Base-by-base conservation (phyloP, 2,113 vertebrate genomes). In the Rhynchomys soricoides region DNA sequence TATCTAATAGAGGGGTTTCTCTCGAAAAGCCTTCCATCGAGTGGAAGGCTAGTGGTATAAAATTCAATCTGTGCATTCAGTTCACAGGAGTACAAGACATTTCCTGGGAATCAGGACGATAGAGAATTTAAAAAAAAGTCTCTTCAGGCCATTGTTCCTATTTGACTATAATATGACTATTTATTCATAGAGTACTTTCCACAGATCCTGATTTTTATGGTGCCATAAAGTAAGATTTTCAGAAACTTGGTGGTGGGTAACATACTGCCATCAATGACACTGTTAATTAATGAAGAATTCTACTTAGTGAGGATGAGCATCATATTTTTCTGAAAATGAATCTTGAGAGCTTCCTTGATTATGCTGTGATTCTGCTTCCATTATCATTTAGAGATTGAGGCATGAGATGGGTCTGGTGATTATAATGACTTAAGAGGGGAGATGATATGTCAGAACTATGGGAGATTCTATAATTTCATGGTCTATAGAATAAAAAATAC, bases 321-420 rank as follows among this genome's bases (percentile, higher is more conserved):
- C 96, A 87, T 97, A 97, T 96, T 98, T 97, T 98, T 95, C 97
- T 98, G 97, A 97, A 98, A 97, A 98, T 98, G 97, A 97, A 96
- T 98, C 97, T 98, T 98, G 97, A 98, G 96, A 97, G 97, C 97
- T 96, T 98, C 97, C 98, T 98, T 97, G 97, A 98, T 98, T 98
- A 96, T 96, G 77, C 95, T 31, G 86, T 96, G 96, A 93, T 97
- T 97, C 97, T 96, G 96, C 95, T 95, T 94, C 96, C 97, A 98
- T 97, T 97, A 97, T 97, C 97, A 97, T 97, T 98, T 98, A 98
- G 96, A 98, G 94, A 98, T 92, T 92, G 96, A 98, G 98, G 96
- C 97, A 96, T 97, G 97, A 95, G 95, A 97, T 96, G 97, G 95
- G 93, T 70, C 97, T 96, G 96, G 96, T 96, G 97, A 98, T 98